phyloP scores from a whole-genome alignment of 2,797 vertebrate genomes.

The Poeciliopsis infans region DNA sequence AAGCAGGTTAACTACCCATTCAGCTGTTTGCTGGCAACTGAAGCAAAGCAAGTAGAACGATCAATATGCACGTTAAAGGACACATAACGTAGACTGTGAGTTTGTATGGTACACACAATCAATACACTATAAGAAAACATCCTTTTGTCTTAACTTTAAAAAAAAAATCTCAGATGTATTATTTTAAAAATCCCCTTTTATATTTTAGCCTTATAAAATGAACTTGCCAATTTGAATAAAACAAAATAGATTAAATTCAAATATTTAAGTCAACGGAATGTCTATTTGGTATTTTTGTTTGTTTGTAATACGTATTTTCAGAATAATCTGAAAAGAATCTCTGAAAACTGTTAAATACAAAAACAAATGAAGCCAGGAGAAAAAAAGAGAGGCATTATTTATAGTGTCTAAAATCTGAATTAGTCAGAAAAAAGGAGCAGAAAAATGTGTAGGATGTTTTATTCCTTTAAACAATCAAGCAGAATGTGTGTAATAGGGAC shows the following conservation, averaged over 20 bases:
- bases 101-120: not conserved
- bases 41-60: slow-evolving; percentile 12
- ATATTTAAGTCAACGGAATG: not conserved
- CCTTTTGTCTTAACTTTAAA: not conserved
- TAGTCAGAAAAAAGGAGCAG: not conserved
- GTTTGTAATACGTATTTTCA: not conserved
- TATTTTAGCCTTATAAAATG: not conserved
- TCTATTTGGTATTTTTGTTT: not conserved
- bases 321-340: not conserved
- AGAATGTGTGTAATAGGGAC: not conserved
- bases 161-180: not conserved
- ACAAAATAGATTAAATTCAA: not conserved
- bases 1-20: slow-evolving; percentile 44
- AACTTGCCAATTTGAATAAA: not conserved
- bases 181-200: not conserved
- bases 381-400: not conserved
- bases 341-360: not conserved
- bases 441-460: not conserved
- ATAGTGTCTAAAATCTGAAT: not conserved
- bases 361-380: not conserved
- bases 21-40: slow-evolving; percentile 20
- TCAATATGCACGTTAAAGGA: slow-evolving; percentile 26
- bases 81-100: not conserved
- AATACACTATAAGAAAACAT: not conserved
- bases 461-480: not conserved